phyloP scores from a whole-genome alignment of 1,140 invertebrate species.

The Drosophila ananassae region DNA sequence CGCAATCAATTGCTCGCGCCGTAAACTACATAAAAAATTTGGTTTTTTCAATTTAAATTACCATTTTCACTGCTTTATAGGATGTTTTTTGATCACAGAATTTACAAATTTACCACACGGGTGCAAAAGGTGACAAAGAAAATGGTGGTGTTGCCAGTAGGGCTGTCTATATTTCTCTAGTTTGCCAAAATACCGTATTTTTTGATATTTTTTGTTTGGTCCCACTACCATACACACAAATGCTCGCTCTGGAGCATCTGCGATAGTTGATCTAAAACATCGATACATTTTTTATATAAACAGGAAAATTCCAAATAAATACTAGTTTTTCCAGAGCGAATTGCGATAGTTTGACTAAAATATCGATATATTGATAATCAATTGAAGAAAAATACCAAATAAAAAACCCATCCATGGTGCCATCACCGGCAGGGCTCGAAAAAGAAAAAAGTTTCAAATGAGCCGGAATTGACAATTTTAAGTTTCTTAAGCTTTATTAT shows the following conservation, averaged over 20 bases:
- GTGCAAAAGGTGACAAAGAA: slow-evolving; percentile 72
- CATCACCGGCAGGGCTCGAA: neutral
- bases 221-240: no score
- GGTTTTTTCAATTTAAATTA: slow-evolving; percentile 43
- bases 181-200: neutral
- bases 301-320: neutral
- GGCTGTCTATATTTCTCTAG: neutral
- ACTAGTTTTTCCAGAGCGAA: no score
- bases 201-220: no score
- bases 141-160: slow-evolving; percentile 57
- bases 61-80: slow-evolving; percentile 72
- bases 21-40: slow-evolving; percentile 47
- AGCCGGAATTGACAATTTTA: neutral
- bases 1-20: slow-evolving; percentile 9
- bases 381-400: neutral
- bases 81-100: slow-evolving; percentile 75
- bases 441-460: no score
- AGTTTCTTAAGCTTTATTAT: neutral
- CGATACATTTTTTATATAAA: neutral
- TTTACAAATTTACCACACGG: slow-evolving; percentile 60
- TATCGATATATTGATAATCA: neutral
- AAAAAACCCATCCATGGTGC: neutral
- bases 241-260: no score
- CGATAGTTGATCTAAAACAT: neutral
- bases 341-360: neutral